A percentile compares a stretch with the other conserved stretches of the same genome.
These are phyloP conservation scores for Idaea straminata DNA, from an alignment of 2,888 invertebrate genomes.

Conservation along the genomic window DNA sequence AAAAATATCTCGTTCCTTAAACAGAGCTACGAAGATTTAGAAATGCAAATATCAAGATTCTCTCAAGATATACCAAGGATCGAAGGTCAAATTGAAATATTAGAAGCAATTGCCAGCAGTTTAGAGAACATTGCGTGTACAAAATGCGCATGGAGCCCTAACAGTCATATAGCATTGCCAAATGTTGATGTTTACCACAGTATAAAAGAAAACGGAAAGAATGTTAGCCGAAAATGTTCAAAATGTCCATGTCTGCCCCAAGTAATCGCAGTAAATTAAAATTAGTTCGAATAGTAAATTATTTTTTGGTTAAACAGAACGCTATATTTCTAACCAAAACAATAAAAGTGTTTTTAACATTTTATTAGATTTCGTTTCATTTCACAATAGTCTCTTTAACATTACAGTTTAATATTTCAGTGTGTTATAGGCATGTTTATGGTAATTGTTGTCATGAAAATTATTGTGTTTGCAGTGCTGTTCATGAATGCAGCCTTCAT, in stretches of 20 bases:
- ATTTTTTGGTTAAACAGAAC: background rate
- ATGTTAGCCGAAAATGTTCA: constrained; percentile 25
- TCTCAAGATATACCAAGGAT: constrained; percentile 60
- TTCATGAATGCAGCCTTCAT: background rate
- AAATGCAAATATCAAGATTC: constrained; percentile 48
- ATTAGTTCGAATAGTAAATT: background rate
- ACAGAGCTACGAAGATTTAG: constrained; percentile 51
- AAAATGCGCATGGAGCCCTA: constrained; percentile 44
- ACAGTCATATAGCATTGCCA: constrained; percentile 36
- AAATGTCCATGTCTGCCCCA: background rate
- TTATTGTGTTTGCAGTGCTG: background rate
- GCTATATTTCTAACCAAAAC: background rate
- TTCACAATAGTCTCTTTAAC: background rate
- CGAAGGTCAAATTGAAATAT: constrained; percentile 59
- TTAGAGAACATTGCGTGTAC: constrained; percentile 33
- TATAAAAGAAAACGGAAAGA: constrained; percentile 23
- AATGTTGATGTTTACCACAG: constrained; percentile 43
- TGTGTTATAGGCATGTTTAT: background rate
- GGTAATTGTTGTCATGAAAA: background rate
- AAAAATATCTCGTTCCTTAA: constrained; percentile 50
- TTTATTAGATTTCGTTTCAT: background rate
- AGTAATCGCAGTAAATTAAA: background rate
- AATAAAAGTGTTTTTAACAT: background rate
- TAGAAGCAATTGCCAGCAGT: constrained; percentile 52
- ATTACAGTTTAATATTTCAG: background rate